phyloP scores from a whole-genome alignment of 2,113 vertebrate species.

The human (Homo sapiens) region DNA sequence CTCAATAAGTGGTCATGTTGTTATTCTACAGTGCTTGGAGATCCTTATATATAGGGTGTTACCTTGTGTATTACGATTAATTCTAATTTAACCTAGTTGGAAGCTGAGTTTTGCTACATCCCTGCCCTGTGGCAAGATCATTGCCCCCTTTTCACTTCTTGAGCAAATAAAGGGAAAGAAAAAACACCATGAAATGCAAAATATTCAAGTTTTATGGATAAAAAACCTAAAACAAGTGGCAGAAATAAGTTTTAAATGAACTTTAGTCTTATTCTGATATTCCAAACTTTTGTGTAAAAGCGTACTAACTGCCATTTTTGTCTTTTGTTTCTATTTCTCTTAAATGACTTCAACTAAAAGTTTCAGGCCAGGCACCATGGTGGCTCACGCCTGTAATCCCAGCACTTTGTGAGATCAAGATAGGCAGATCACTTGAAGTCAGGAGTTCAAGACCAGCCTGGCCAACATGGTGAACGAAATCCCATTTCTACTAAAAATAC shows the following conservation, averaged over 20 bases:
- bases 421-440: no score
- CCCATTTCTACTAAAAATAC: no score
- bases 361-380: no score
- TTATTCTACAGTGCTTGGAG: not conserved
- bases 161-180: not conserved
- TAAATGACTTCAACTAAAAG: not conserved
- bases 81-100: not conserved
- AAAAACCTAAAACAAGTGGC: not conserved
- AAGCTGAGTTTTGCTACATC: not conserved
- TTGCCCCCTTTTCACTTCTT: not conserved
- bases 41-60: not conserved
- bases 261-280: not conserved
- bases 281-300: not conserved
- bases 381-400: no score
- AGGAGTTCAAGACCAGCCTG: no score
- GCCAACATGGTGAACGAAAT: no score
- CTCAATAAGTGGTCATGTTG: not conserved
- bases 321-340: slow-evolving; percentile 27
- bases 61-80: not conserved
- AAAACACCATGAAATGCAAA: not conserved
- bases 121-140: not conserved
- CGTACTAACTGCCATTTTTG: not conserved
- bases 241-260: not conserved
- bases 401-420: no score
- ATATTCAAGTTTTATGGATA: not conserved